phyloP scores from a whole-genome alignment of 2,888 invertebrate genomes.

The Phytoseiulus persimilis region DNA sequence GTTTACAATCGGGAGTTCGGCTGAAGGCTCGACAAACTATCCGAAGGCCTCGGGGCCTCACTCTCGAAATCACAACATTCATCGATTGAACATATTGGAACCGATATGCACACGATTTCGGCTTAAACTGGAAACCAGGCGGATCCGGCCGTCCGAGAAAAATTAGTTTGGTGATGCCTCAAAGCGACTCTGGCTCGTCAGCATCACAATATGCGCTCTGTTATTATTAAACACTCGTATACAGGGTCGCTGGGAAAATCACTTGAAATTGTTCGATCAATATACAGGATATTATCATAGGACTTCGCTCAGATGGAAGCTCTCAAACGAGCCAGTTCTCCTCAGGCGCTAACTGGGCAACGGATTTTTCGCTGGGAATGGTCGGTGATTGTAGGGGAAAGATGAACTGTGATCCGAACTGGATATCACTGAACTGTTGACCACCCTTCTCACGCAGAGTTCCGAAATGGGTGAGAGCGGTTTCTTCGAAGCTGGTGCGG shows the following conservation, averaged over 20 bases:
- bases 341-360: not conserved
- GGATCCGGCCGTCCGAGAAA: no score
- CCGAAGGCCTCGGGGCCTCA: not conserved
- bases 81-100: not conserved
- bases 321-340: not conserved
- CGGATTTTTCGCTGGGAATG: not conserved
- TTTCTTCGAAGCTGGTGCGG: not conserved
- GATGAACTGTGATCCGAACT: not conserved
- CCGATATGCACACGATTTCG: no score
- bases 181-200: no score
- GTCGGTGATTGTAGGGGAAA: not conserved
- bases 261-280: not conserved
- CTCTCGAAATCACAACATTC: not conserved
- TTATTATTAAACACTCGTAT: not conserved
- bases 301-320: not conserved
- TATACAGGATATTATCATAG: not conserved
- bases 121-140: no score
- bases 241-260: not conserved
- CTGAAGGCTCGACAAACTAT: not conserved
- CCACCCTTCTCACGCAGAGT: not conserved
- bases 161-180: no score
- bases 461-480: not conserved
- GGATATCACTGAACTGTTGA: not conserved
- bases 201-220: no score
- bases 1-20: not conserved